Conservation (phyloP, 2,888 invertebrate genomes). For the Marasmarcha lunaedactyla region DNA sequence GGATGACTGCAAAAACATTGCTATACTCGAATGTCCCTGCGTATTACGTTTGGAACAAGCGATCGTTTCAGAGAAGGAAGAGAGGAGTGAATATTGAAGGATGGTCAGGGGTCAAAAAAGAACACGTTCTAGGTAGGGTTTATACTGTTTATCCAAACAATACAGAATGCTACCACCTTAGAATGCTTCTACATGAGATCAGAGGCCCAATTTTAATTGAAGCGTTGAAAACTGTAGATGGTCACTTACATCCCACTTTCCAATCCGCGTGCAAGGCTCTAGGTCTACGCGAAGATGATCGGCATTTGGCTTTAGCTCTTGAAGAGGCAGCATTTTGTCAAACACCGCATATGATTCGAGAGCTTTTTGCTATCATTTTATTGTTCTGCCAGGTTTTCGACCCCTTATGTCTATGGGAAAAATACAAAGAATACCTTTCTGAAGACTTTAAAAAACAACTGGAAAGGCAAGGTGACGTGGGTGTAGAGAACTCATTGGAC, state of each 20-base stretch:
- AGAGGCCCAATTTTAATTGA: slow-evolving; percentile 11
- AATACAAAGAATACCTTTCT: slow-evolving; percentile 1
- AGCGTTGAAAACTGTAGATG: slow-evolving; percentile 13
- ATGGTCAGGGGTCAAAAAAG: too few species aligned
- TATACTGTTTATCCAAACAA: slow-evolving; percentile 13
- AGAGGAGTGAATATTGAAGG: slow-evolving; percentile 4
- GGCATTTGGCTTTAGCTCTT: too few species aligned
- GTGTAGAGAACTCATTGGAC: slow-evolving; percentile 5
- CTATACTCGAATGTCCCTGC: slow-evolving; percentile 3
- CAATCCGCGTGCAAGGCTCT: too few species aligned
- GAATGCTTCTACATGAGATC: slow-evolving; percentile 6
- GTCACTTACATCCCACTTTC: slow-evolving; percentile 16
- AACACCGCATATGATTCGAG: slow-evolving; percentile 13
- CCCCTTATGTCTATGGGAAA: slow-evolving; percentile 18
- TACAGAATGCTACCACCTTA: slow-evolving; percentile 8
- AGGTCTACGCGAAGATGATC: too few species aligned
- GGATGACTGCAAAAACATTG: slow-evolving; percentile 6
- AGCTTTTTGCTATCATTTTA: slow-evolving; percentile 16
- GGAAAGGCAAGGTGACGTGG: slow-evolving; percentile 3
- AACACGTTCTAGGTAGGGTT: slow-evolving; percentile 6
- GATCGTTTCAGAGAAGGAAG: slow-evolving; percentile 1
- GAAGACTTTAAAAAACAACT: slow-evolving; percentile 13
- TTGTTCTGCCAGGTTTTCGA: slow-evolving; percentile 17
- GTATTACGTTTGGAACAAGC: slow-evolving; percentile 2
- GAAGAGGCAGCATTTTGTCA: too few species aligned